Evolutionary conservation across 2,888 invertebrate genomes (phyloP), one percentile per base, ranked within the genome.

Genomic region (Dolichomitus sp.): DNA sequence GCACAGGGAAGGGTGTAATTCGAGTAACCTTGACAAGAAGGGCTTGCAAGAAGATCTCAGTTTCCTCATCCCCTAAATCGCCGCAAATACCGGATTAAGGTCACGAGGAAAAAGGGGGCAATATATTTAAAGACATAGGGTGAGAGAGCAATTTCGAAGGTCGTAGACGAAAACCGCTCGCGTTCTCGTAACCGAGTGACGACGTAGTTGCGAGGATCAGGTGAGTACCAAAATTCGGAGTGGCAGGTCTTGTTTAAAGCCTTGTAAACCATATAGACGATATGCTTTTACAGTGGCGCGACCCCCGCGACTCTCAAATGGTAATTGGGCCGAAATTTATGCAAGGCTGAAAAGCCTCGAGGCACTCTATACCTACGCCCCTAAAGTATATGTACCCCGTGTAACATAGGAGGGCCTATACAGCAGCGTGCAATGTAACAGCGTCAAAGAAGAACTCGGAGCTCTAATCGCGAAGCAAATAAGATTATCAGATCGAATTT

Each of bases 401-500:
- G 30, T 40, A 61, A 17, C 17, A 42, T 30, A 40, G 40, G 33
- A 65, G 69, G 48, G 45, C 45, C 23, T 3, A 19, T 40, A 66
- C 40, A 66, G 63, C 57, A 19, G 65, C 68, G 81, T 7, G 33
- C 57, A 59, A 33, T 33, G 80, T 69, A 73, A 76, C 81, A 80
- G 61, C 84, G 83, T 86, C 84, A 81, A 84, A 88, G 89, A 89
- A 87, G 88, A 89, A 88, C 86, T 86, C 80, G 40, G 63, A 59
- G 85, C 69, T 85, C 87, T 92, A 90, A 92, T 93, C 91, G 91
- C 81, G 84, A 85, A 88, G 89, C 91, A 91, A 92, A 91, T 90
- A 90, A 90, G 88, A 91, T 90, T 92, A 93, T 92, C 92, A 89
- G 93, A 93, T 92, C 88, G 92, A 91, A 92, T 90, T 92, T 92